A percentile compares a stretch with the other conserved stretches of the same genome.
These are phyloP conservation scores for Parnassius glacialis DNA, from an alignment of 2,888 invertebrate species.

Conservation along the genomic window DNA sequence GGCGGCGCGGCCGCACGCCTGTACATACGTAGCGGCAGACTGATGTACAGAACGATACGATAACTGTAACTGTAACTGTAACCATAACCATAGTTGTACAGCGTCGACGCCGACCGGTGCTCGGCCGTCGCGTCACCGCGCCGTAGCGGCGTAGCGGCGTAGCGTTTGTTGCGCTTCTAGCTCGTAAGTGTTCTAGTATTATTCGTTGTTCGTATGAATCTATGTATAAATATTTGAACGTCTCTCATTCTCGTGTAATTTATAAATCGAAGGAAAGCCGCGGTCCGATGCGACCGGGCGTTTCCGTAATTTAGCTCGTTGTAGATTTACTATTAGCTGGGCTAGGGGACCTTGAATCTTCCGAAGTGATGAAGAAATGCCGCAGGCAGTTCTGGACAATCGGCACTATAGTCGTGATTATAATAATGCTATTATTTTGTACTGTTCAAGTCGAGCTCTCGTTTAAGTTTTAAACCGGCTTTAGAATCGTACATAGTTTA, in stretches of 20 bases:
- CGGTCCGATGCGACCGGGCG: slow-evolving; percentile 57
- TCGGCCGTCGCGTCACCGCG: slow-evolving; percentile 69
- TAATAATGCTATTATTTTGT: slow-evolving; percentile 70
- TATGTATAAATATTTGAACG: slow-evolving; percentile 81
- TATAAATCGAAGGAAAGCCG: slow-evolving; percentile 73
- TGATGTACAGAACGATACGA: slow-evolving; percentile 73
- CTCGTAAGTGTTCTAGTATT: slow-evolving; percentile 79
- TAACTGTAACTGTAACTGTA: slow-evolving; percentile 38
- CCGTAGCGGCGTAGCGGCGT: slow-evolving; percentile 68
- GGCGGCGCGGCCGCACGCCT: slow-evolving; percentile 41
- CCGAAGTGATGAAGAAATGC: slow-evolving; percentile 66
- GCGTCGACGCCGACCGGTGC: slow-evolving; percentile 68
- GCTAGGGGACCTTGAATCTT: slow-evolving; percentile 81
- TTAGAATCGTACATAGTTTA: slow-evolving; percentile 74
- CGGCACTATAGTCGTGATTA: slow-evolving; percentile 80
- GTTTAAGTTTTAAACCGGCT: slow-evolving; percentile 78
- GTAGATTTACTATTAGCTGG: slow-evolving; percentile 80
- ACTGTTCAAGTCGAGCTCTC: slow-evolving; percentile 77
- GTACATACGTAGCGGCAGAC: slow-evolving; percentile 72
- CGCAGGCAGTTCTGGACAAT: slow-evolving; percentile 80
- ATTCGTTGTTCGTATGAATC: slow-evolving; percentile 80
- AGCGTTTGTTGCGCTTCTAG: slow-evolving; percentile 67
- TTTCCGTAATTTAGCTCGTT: slow-evolving; percentile 76
- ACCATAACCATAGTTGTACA: slow-evolving; percentile 68
- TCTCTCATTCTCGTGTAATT: slow-evolving; percentile 80